Evolutionary conservation across 2,888 invertebrate species (phyloP), one percentile per base, ranked within the genome.

Genomic region (Lycia hirtaria): DNA sequence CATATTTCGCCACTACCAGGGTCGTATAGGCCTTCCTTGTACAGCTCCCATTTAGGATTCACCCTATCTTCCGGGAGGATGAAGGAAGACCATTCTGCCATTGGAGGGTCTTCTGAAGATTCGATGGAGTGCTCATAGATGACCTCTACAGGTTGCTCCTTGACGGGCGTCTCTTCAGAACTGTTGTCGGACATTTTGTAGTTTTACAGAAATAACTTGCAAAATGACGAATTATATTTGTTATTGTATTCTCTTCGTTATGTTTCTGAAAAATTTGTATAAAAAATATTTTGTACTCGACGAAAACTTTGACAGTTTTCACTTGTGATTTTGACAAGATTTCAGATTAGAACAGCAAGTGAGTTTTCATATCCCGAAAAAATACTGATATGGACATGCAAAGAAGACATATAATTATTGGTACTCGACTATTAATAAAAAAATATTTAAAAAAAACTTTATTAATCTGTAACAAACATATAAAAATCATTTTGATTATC

Each of bases 1-100:
- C 86, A 85, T 38, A 84, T 66, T 22, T 84, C 81, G 0, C 78
- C 80, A 48, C 76, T 79, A 0, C 81, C 83, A 2, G 82, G 79
- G 2, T 73, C 68, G 28, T 76, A 85, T 0, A 78, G 49, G 0
- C 75, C 80, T 38, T 72, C 15, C 20, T 69, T 68, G 32, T 61
- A 73, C 1, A 79, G 56, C 3, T 56, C 51, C 48, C 66, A 56
- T 55, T 83, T 82, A 2, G 64, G 56, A 37, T 64, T 71, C 68
- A 2, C 65, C 67, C 12, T 66, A 58, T 17, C 15, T 6, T 49
- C 44, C 1, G 48, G 19, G 0, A 62, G 17, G 0, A 67, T 24
- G 0, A 78, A 63, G 1, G 77, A 75, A 0, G 69, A 72, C 72
- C 78, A 78, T 55, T 77, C 69, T 10, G 69, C 69, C 53, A 69